phyloP scores from a whole-genome alignment of 2,113 vertebrate species.

The Loxodonta africana region DNA sequence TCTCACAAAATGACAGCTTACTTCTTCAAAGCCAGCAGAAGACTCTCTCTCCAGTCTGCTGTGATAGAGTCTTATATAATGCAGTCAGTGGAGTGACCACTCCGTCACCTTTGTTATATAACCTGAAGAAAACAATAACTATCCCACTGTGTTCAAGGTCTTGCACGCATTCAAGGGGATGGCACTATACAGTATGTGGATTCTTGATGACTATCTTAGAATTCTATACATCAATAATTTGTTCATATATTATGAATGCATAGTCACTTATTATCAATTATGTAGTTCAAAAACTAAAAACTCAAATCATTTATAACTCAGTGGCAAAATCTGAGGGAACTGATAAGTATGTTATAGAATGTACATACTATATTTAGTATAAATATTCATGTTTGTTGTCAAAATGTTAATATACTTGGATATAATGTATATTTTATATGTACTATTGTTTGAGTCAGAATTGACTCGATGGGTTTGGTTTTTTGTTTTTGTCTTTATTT shows the following conservation, averaged over 20 bases:
- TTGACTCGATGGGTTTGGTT: not conserved
- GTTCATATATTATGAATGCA: not conserved
- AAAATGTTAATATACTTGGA: not conserved
- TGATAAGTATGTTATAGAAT: conserved; percentile 7
- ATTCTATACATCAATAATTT: not conserved
- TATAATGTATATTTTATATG: not conserved
- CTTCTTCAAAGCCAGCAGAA: not conserved
- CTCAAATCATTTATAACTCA: not conserved
- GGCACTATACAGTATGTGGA: not conserved
- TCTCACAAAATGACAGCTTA: not conserved
- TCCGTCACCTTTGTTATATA: not conserved
- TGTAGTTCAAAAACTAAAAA: not conserved
- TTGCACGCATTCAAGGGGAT: not conserved
- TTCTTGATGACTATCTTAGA: not conserved
- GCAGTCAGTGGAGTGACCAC: not conserved
- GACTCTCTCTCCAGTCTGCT: not conserved
- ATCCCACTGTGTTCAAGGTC: not conserved
- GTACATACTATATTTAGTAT: not conserved
- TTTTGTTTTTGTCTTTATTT: too few species aligned
- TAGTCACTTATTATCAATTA: not conserved
- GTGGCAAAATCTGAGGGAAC: not conserved
- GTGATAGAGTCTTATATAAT: not conserved
- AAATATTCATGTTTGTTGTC: not conserved
- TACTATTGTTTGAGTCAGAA: not conserved
- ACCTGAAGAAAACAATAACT: not conserved